Conservation (phyloP, 2,888 invertebrate species). For the Epinotia brunnichana region DNA sequence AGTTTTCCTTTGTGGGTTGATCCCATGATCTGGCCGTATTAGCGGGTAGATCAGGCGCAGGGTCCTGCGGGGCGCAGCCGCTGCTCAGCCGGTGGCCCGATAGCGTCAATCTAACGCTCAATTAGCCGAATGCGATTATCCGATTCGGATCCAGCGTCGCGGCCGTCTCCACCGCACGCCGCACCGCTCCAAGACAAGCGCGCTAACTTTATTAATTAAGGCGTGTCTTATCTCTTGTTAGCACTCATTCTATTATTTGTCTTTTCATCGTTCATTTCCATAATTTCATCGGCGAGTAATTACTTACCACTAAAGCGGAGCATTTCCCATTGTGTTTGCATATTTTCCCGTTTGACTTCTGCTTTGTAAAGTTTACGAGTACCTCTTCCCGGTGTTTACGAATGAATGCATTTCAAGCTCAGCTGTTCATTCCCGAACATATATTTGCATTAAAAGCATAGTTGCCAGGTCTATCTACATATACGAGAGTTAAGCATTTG, state of each 20-base stretch:
- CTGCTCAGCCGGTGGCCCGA: slow-evolving; percentile 64
- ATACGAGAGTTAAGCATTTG: slow-evolving; percentile 63
- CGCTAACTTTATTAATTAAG: slow-evolving; percentile 84
- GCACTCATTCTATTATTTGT: slow-evolving; percentile 84
- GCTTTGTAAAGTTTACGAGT: slow-evolving; percentile 70
- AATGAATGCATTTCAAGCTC: slow-evolving; percentile 37
- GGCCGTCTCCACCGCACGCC: slow-evolving; percentile 66
- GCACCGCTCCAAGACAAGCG: slow-evolving; percentile 73
- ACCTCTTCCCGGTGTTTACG: slow-evolving; percentile 48
- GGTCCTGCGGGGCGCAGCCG: slow-evolving; percentile 52
- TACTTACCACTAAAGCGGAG: slow-evolving; percentile 78
- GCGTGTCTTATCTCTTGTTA: slow-evolving; percentile 84
- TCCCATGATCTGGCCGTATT: slow-evolving; percentile 69
- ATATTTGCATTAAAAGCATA: slow-evolving; percentile 32
- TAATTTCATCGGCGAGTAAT: slow-evolving; percentile 82
- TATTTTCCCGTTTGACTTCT: slow-evolving; percentile 72
- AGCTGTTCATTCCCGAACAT: slow-evolving; percentile 38
- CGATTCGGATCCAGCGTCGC: slow-evolving; percentile 78
- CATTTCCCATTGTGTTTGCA: slow-evolving; percentile 77
- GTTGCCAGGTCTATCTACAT: slow-evolving; percentile 51
- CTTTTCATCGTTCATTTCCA: slow-evolving; percentile 84
- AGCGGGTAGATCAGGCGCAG: slow-evolving; percentile 61
- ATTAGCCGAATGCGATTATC: slow-evolving; percentile 83
- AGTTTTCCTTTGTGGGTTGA: slow-evolving; percentile 63
- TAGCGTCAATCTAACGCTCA: slow-evolving; percentile 84